These are phyloP conservation scores for Forficula auricularia DNA, from an alignment of 1,140 invertebrate genomes.

Conservation along the genomic window DNA sequence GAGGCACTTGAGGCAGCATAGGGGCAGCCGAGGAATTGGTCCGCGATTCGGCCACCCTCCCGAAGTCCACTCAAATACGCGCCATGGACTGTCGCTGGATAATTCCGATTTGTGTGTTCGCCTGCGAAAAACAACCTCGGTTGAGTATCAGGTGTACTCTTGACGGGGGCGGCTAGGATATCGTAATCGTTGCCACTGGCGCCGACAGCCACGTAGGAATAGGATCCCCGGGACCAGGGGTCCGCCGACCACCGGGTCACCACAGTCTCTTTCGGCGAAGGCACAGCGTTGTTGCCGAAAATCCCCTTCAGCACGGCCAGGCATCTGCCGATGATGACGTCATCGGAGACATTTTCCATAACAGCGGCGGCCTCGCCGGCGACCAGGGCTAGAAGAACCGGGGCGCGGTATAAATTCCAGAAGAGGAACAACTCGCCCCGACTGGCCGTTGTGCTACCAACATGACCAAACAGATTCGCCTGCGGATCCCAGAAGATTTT, in stretches of 20 bases:
- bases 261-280: slow-evolving; percentile 84
- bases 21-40: slow-evolving; percentile 63
- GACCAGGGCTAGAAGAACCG: slow-evolving; percentile 82
- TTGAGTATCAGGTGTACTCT: slow-evolving; percentile 23
- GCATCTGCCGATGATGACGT: slow-evolving; percentile 89
- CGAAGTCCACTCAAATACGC: slow-evolving; percentile 86
- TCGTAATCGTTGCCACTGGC: slow-evolving; percentile 95
- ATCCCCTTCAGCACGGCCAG: slow-evolving; percentile 85
- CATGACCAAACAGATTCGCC: slow-evolving; percentile 90
- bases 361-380: slow-evolving; percentile 92
- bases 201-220: slow-evolving; percentile 90
- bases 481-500: slow-evolving; percentile 93
- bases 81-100: slow-evolving; percentile 94
- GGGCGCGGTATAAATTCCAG: slow-evolving; percentile 94
- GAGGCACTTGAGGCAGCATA: slow-evolving; percentile 30
- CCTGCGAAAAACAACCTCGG: slow-evolving; percentile 86
- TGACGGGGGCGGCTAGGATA: slow-evolving; percentile 77
- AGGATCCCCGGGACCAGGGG: slow-evolving; percentile 87
- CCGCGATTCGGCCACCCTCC: slow-evolving; percentile 85
- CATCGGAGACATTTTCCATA: slow-evolving; percentile 94
- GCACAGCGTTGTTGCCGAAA: slow-evolving; percentile 78
- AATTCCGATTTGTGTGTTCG: slow-evolving; percentile 95
- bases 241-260: slow-evolving; percentile 93
- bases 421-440: slow-evolving; percentile 91
- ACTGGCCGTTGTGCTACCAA: slow-evolving; percentile 86